Base-by-base conservation (phyloP, 1,140 invertebrate genomes). In the Nymphalis io region DNA sequence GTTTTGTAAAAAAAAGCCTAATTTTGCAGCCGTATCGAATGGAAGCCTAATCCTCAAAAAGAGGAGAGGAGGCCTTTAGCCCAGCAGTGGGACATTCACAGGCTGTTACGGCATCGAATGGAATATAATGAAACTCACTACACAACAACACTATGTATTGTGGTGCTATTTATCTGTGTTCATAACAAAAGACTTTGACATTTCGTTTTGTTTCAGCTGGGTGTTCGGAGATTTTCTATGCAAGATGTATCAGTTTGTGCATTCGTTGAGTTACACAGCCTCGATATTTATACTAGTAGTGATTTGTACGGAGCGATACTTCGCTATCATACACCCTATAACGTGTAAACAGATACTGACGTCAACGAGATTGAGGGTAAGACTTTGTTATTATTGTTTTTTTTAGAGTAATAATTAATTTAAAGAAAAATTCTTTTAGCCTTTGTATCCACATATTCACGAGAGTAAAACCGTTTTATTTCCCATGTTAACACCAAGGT, bases 161-260 rank as follows among this genome's bases (percentile, higher is more conserved):
- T 33, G 27, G 10, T 46, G 44, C 44, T 18, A 46, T 46, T 8
- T 18, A n/a, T 46, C n/a, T 8, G 15, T 48, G 21, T 21, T 40
- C 21, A 48, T 12, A 13, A 61, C 18, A 27, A 46, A 61, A 21
- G 18, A 20, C 33, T 39, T 4, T 38, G 11, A 44, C 20, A 42
- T 67, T 55, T 55, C 4, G 15, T 53, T 78, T 83, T 78, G 39
- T 68, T 93, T 81, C 90, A 96, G 95, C 81, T 97, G 96, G 96
- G 93, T 95, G 16, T 94, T 96, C 48, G 96, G 96, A 1, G 93
- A 95, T 66, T 96, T 96, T 74, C 92, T 97, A 13, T 97, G 96
- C 87, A 96, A 96, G 81, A 95, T 96, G 93, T 96, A 97, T 86
- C 95, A 96, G 89, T 97, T 96, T 80, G 94, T 96, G 10, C 95